These are phyloP conservation scores for Chloebia gouldiae DNA, from an alignment of 2,113 vertebrate genomes.

Conservation along the genomic window DNA sequence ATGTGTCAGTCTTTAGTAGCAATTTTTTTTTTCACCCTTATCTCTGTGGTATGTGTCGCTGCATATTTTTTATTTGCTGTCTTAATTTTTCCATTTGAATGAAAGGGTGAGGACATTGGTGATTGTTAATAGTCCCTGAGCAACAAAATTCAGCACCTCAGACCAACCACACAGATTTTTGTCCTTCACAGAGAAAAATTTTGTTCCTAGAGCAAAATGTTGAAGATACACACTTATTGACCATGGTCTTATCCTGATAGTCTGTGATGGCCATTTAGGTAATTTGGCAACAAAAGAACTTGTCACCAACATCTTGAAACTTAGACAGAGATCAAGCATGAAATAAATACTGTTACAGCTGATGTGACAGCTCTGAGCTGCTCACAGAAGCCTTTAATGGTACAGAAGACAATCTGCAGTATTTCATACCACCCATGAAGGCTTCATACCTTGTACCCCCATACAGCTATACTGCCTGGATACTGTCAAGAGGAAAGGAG, in stretches of 20 bases:
- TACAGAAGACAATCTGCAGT: background rate
- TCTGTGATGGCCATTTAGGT: background rate
- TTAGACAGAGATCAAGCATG: background rate
- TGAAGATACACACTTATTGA: background rate
- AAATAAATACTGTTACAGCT: background rate
- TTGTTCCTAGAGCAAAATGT: background rate
- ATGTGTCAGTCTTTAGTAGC: background rate
- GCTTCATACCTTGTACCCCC: background rate
- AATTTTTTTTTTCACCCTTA: background rate
- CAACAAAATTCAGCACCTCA: background rate
- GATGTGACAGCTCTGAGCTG: background rate
- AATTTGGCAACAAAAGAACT: background rate
- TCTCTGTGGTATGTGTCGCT: fast-evolving
- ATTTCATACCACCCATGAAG: background rate
- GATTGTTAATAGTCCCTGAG: background rate
- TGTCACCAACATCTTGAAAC: background rate
- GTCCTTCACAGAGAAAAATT: background rate
- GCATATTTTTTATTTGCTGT: background rate
- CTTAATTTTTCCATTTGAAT: background rate
- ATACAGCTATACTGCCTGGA: background rate
- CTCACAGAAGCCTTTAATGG: background rate
- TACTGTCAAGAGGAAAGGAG: background rate
- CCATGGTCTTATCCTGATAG: background rate
- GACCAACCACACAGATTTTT: background rate
- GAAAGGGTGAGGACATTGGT: background rate